These are phyloP conservation scores for Buceros bicornis DNA, from an alignment of 2,797 vertebrate genomes.

Conservation along the genomic window DNA sequence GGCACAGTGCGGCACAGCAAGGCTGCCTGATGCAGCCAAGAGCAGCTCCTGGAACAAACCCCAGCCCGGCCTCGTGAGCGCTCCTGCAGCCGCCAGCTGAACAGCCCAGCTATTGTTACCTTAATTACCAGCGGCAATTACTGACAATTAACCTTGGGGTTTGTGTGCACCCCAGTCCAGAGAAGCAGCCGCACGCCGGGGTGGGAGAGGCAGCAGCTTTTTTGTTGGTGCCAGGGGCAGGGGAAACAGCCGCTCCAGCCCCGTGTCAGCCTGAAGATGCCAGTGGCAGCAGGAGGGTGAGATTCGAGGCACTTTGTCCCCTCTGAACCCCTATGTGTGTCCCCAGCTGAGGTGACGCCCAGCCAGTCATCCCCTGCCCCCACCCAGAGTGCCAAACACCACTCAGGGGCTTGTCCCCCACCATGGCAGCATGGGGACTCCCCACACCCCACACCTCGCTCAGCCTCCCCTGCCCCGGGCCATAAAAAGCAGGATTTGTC, in stretches of 20 bases:
- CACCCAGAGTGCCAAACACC: not conserved
- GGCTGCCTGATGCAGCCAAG: not conserved
- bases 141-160: slow-evolving; percentile 70
- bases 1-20: fast-evolving
- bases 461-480: not conserved
- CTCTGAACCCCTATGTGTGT: fast-evolving
- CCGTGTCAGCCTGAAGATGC: not conserved
- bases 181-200: not conserved
- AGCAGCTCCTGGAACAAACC: slow-evolving; percentile 59
- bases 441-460: fast-evolving
- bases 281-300: fast-evolving
- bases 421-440: fast-evolving
- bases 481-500: not conserved
- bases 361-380: not conserved
- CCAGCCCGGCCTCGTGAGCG: slow-evolving; percentile 33
- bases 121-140: slow-evolving; percentile 78
- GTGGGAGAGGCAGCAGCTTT: not conserved
- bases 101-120: slow-evolving; percentile 70
- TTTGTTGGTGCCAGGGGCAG: fast-evolving
- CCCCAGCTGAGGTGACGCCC: not conserved
- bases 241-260: not conserved
- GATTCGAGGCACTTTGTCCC: fast-evolving
- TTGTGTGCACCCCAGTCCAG: slow-evolving; percentile 54
- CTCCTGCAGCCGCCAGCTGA: slow-evolving; percentile 43
- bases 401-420: not conserved